Evolutionary conservation across 2,888 invertebrate genomes (phyloP), one percentile per base, ranked within the genome.

Genomic region (Allacma fusca): DNA sequence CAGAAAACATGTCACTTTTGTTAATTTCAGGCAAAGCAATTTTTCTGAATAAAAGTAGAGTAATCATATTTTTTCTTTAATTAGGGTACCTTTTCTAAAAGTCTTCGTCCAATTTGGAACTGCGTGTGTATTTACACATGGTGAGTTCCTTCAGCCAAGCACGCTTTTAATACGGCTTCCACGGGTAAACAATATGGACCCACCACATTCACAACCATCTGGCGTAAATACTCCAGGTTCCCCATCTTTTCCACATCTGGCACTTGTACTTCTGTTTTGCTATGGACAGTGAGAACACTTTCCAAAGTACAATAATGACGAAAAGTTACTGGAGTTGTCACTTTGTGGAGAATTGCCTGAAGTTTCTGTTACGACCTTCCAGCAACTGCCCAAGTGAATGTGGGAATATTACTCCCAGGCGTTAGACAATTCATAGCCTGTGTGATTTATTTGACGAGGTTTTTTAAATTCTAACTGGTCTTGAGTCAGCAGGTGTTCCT

Each of bases 101-200:
- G n/a, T n/a, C n/a, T n/a, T n/a, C n/a, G n/a, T n/a, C n/a, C n/a
- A 86, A 91, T 96, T 5, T 69, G 70, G 13, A 21, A 21, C 28
- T 98, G 98, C 7, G 97, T 98, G 85, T 92, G 94, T 59, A 98
- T 92, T 87, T 98, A 98, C 9, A 98, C 91, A 85, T 97, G 93
- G 88, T 94, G 92, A 0, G 97, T 91, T 77, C 91, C 91, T 67
- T 91, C 90, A 76, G 92, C 92, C 28, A 96, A 89, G 81, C 95
- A 97, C 0, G 97, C 96, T 84, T 91, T 91, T 0, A 98, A 92
- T 9, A 98, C 94, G 1, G 92, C 90, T 86, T 97, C 96, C 0
- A 98, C 98, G 87, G 91, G 94, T 85, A 95, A 91, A 19, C 91
- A 88, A 86, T 92, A 95, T 0, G 98, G 98, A 0, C 98, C 98